Base-by-base conservation (phyloP, 2,888 invertebrate genomes). In the Drosophila austrosaltans region DNA sequence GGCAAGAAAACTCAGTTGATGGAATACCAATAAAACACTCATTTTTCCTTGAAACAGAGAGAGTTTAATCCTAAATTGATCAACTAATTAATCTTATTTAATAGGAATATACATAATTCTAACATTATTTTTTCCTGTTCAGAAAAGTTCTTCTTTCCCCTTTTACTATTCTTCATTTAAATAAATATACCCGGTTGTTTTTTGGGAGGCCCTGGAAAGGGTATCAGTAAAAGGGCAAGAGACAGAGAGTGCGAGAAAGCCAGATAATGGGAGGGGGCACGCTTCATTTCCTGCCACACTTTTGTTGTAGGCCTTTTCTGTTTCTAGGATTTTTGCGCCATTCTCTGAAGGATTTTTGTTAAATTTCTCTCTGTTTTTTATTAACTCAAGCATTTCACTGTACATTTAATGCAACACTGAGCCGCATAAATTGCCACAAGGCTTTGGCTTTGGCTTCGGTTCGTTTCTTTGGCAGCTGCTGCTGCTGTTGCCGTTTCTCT, bases 351-450 rank as follows among this genome's bases (percentile, higher is more conserved):
- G 53, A 69, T 39, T 63, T 63, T 30, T 62, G 22, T 56, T 44
- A 72, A 62, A 54, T 25, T 65, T 59, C 25, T 54, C 40, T 25
- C 28, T 68, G 59, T 66, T 64, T 64, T 75, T 76, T 86, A 83
- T 84, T 76, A 89, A 89, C 77, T 81, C 87, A 84, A 87, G 86
- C 82, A 83, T 85, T 83, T 87, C 77, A 83, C 76, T 88, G 87
- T 76, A 87, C 79, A 85, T 85, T 85, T 85, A 89, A 85, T 84
- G 87, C 89, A 89, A 89, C 87, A 88, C 87, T 85, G 84, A 84
- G 82, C 75, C 79, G 79, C 84, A 87, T 81, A 85, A 85, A 89
- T 87, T 87, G 82, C 77, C 71, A 68, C 69, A 42, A 56, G 20
- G 40, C 58, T 48, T 48, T 48, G 48, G 48, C 48, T 48, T 48